A percentile compares a stretch with the other conserved stretches of the same genome.
Conservation (phyloP, 2,888 invertebrate species). For the Polymixis flavicincta region DNA sequence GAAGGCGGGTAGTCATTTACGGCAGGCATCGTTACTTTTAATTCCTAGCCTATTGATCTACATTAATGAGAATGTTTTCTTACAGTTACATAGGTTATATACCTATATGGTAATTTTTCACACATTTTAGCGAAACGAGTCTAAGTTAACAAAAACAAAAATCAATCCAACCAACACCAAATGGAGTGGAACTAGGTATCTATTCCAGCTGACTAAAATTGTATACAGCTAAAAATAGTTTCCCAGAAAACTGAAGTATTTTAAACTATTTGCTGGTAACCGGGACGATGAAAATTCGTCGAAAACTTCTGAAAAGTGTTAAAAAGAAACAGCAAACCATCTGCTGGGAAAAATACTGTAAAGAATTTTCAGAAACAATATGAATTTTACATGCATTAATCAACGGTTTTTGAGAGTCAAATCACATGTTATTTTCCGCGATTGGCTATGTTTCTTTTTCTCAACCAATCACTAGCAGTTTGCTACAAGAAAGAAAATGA, state of each 20-base stretch:
- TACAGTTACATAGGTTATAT: too few species aligned
- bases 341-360: background rate
- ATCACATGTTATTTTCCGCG: background rate
- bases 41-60: background rate
- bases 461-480: background rate
- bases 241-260: background rate
- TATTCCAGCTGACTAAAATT: background rate
- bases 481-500: background rate
- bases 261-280: slow-evolving; percentile 10
- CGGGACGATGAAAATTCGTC: background rate
- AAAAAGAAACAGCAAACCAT: background rate
- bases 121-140: too few species aligned
- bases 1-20: background rate
- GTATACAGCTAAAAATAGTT: slow-evolving; percentile 13
- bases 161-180: background rate
- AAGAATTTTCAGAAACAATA: background rate
- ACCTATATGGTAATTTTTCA: too few species aligned
- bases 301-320: background rate
- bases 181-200: background rate
- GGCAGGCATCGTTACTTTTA: background rate
- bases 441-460: slow-evolving; percentile 6
- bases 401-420: background rate
- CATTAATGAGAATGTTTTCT: background rate
- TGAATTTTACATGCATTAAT: background rate
- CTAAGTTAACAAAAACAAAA: background rate